phyloP scores from a whole-genome alignment of 2,113 vertebrate species.

The Paramisgurnus dabryanus region DNA sequence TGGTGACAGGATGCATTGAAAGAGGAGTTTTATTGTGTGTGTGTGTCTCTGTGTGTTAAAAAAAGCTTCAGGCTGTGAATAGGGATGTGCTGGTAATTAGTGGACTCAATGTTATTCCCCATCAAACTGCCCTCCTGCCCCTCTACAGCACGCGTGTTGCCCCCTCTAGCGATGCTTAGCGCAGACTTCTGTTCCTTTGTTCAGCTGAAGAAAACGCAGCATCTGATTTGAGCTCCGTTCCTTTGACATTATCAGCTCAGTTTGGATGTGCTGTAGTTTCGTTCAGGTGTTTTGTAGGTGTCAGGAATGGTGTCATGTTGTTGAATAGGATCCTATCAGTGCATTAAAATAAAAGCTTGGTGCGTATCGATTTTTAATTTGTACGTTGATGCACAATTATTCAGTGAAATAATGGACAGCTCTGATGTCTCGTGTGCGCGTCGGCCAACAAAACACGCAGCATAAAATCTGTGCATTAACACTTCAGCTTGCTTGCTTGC shows the following conservation, averaged over 20 bases:
- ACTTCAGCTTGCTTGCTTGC: too few species aligned
- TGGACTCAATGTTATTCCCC: conserved; percentile 32
- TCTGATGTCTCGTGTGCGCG: conserved; percentile 14
- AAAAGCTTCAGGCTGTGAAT: conserved; percentile 13
- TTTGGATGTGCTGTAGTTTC: background rate
- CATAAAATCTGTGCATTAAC: background rate
- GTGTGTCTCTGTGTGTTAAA: conserved; percentile 44
- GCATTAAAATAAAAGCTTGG: conserved; percentile 39
- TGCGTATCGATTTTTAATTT: conserved; percentile 37
- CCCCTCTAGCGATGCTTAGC: conserved; percentile 75
- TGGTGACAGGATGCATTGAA: background rate
- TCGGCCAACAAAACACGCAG: background rate
- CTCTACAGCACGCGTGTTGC: conserved; percentile 64
- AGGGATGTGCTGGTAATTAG: conserved; percentile 41
- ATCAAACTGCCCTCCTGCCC: background rate
- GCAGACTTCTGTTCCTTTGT: conserved; percentile 64
- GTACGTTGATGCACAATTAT: conserved; percentile 38
- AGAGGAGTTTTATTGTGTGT: background rate
- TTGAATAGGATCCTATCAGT: conserved; percentile 33
- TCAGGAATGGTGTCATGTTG: conserved; percentile 9
- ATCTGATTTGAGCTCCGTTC: background rate
- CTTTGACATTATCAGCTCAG: background rate
- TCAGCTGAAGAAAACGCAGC: conserved; percentile 50
- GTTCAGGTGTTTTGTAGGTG: conserved; percentile 8
- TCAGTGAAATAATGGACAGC: conserved; percentile 40